Evolutionary conservation across 2,797 vertebrate species (phyloP).

Genomic region (Chiloscyllium punctatum): DNA sequence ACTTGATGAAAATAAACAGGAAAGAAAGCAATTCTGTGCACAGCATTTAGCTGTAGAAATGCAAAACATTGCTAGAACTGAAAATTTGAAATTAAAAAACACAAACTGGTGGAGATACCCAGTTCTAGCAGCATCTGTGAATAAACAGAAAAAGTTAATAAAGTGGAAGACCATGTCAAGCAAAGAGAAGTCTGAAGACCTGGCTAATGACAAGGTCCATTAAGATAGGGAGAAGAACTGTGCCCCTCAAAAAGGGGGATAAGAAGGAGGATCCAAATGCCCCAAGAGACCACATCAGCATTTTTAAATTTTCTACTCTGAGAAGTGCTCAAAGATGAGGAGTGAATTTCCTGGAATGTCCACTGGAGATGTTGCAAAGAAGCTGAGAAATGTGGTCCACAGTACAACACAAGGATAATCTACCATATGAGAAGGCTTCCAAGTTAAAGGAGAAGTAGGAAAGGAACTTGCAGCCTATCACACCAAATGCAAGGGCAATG

Average conservation of each 20-base stretch:
- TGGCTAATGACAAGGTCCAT: constrained; percentile 85
- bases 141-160: not conserved
- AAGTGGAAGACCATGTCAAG: constrained; percentile 75
- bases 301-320: constrained; percentile 93
- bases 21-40: not conserved
- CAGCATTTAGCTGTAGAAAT: not conserved
- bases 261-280: constrained; percentile 91
- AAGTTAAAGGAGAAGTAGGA: constrained; percentile 78
- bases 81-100: no score
- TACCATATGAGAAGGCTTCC: constrained; percentile 75
- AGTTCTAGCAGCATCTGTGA: not conserved
- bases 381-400: constrained; percentile 83
- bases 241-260: constrained; percentile 75
- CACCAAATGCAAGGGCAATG: no score
- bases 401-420: constrained; percentile 78
- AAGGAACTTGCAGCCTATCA: no score
- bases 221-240: constrained; percentile 87
- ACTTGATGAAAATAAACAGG: not conserved
- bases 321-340: constrained; percentile 86
- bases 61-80: no score
- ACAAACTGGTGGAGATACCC: no score
- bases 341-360: constrained; percentile 79
- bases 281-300: constrained; percentile 85
- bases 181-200: constrained; percentile 81
- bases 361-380: constrained; percentile 92